Evolutionary conservation across 2,113 vertebrate species (phyloP).

Genomic region (Dicrurus megarhynchus): DNA sequence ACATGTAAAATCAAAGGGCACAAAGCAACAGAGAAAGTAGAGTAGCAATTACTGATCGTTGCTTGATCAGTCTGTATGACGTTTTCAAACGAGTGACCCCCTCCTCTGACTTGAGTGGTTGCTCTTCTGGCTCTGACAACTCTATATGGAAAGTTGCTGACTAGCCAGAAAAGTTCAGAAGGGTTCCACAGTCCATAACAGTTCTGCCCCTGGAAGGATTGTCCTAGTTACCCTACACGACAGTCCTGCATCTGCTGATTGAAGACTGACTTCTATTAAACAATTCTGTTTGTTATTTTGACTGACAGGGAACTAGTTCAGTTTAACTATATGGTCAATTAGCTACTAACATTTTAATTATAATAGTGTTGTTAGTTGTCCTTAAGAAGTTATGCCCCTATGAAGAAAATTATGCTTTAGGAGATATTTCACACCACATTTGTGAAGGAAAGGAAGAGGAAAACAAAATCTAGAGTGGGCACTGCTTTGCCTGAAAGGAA

Average conservation of each 20-base stretch:
- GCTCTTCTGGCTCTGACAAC: background rate
- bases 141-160: background rate
- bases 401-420: background rate
- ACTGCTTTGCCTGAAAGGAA: background rate
- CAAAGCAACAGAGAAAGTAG: background rate
- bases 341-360: slow-evolving; percentile 50
- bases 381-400: background rate
- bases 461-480: background rate
- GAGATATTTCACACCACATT: background rate
- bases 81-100: background rate
- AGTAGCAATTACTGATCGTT: background rate
- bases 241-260: background rate
- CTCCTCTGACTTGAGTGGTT: background rate
- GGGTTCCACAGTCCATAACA: background rate
- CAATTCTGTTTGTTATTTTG: background rate
- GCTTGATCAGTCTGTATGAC: background rate
- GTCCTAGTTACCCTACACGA: background rate
- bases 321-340: slow-evolving; percentile 27
- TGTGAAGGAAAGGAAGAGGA: background rate
- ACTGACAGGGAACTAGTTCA: background rate
- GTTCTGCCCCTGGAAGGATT: background rate
- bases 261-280: slow-evolving; percentile 6
- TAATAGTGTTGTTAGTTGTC: background rate
- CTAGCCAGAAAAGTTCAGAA: background rate
- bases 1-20: background rate